A percentile compares a stretch with the other conserved stretches of the same genome.
These are phyloP conservation scores for Spongia lamella DNA, from an alignment of 37 sponge, comb jelly and placozoan genomes.

Conservation along the genomic window DNA sequence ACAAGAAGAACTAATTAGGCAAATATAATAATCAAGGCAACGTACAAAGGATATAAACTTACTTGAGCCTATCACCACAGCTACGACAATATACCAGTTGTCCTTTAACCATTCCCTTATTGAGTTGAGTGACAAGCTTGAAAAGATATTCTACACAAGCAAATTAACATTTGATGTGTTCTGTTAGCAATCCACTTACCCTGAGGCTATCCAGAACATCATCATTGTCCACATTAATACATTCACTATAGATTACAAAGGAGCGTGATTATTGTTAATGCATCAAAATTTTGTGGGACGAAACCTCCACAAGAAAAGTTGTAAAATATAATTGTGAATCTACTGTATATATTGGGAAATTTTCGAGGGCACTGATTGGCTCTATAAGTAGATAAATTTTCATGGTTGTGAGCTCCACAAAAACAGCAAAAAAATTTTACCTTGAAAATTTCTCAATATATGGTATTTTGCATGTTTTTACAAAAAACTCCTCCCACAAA, in stretches of 20 bases:
- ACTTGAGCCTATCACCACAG: conserved; percentile 34
- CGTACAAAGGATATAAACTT: background rate
- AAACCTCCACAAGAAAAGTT: too few species aligned
- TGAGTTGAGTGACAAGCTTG: conserved; percentile 22
- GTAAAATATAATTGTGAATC: too few species aligned
- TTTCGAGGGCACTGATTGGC: too few species aligned
- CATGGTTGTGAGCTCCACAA: too few species aligned
- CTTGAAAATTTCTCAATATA: too few species aligned
- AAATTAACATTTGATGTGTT: background rate
- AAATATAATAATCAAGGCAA: background rate
- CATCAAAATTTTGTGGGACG: background rate
- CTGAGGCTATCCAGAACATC: conserved; percentile 43
- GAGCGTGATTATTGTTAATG: background rate
- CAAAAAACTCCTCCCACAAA: too few species aligned
- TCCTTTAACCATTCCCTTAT: conserved; percentile 50
- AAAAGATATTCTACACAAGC: conserved; percentile 27
- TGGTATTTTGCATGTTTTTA: too few species aligned
- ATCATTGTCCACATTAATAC: conserved; percentile 46
- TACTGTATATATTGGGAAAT: too few species aligned
- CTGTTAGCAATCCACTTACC: background rate
- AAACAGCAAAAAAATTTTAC: too few species aligned
- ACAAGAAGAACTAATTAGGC: conserved; percentile 32
- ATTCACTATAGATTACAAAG: conserved; percentile 12
- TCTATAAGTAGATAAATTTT: too few species aligned
- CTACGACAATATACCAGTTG: conserved; percentile 62